These are phyloP conservation scores for Microtus ochrogaster DNA, from an alignment of 2,113 vertebrate species.

Conservation along the genomic window DNA sequence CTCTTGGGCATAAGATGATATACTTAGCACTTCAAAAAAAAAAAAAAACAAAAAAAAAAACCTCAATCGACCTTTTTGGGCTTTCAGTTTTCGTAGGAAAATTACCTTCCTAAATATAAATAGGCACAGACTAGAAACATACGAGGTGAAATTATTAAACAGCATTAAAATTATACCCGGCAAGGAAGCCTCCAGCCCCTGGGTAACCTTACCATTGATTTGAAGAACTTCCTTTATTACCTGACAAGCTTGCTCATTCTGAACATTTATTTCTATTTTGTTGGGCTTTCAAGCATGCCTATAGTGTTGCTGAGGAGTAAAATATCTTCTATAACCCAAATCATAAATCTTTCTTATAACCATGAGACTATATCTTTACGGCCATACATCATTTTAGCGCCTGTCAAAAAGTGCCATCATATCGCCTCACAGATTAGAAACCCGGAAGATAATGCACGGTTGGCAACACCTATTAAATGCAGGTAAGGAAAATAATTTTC, in stretches of 20 bases:
- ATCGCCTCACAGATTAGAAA: slow-evolving; percentile 79
- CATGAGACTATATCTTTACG: slow-evolving; percentile 68
- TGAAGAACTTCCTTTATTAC: slow-evolving; percentile 84
- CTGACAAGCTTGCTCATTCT: slow-evolving; percentile 83
- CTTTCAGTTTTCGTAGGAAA: slow-evolving; percentile 52
- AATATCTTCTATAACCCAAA: slow-evolving; percentile 81
- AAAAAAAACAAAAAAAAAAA: not conserved
- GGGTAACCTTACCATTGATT: slow-evolving; percentile 79
- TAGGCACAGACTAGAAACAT: slow-evolving; percentile 1
- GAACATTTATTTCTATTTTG: slow-evolving; percentile 86
- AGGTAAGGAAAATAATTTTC: slow-evolving; percentile 69
- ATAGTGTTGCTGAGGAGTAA: slow-evolving; percentile 83
- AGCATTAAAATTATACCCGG: slow-evolving; percentile 34
- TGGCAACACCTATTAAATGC: slow-evolving; percentile 59
- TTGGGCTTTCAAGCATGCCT: slow-evolving; percentile 84
- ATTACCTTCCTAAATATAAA: slow-evolving; percentile 48
- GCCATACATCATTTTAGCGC: slow-evolving; percentile 79
- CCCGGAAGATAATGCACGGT: slow-evolving; percentile 46
- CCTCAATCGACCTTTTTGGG: not conserved
- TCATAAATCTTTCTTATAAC: slow-evolving; percentile 82
- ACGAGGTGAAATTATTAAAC: slow-evolving; percentile 21
- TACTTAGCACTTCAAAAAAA: slow-evolving; percentile 38
- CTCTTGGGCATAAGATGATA: not conserved
- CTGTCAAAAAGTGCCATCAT: slow-evolving; percentile 79
- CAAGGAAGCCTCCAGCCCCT: slow-evolving; percentile 70